Percentiles rank a stretch among this genome's conserved stretches.
Conservation (phyloP, 2,888 invertebrate species). For the Eristalis intricaria region DNA sequence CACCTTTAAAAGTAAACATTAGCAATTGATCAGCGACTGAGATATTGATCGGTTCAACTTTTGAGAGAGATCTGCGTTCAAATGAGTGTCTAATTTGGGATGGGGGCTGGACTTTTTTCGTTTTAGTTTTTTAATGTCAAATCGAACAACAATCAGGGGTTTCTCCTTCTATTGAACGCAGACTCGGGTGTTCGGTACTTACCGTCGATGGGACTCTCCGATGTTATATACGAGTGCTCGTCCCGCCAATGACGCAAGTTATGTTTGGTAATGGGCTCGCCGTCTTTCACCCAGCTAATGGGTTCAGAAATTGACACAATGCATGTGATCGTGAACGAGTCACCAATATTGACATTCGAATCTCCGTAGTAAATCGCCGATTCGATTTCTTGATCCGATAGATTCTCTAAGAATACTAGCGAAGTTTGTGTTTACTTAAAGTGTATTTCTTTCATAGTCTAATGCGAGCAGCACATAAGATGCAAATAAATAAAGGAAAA, state of each 20-base stretch:
- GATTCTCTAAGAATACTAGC: conserved; percentile 74
- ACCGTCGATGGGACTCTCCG: conserved; percentile 80
- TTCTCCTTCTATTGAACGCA: conserved; percentile 58
- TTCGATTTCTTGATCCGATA: conserved; percentile 76
- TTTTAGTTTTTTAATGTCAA: background rate
- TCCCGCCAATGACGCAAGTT: conserved; percentile 81
- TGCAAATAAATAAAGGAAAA: conserved; percentile 12
- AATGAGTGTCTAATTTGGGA: conserved; percentile 29
- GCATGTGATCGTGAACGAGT: conserved; percentile 80
- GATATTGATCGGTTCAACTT: background rate
- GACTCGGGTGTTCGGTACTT: conserved; percentile 74
- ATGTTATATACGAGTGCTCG: conserved; percentile 78
- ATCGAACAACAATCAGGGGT: conserved; percentile 1
- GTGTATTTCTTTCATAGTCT: background rate
- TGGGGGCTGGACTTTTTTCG: background rate
- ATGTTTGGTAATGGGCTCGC: conserved; percentile 79
- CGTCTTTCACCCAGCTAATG: conserved; percentile 80
- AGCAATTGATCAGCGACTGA: conserved; percentile 33
- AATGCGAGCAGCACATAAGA: background rate
- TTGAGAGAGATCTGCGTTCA: conserved; percentile 3
- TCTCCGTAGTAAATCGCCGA: conserved; percentile 80
- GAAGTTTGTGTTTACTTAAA: conserved; percentile 8
- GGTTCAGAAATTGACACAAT: conserved; percentile 79
- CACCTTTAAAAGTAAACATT: conserved; percentile 76
- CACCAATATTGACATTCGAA: conserved; percentile 79